A percentile compares a stretch with the other conserved stretches of the same genome.
Evolutionary conservation across 2,113 vertebrate genomes (phyloP).

Genomic region (Nothobranchius furzeri): DNA sequence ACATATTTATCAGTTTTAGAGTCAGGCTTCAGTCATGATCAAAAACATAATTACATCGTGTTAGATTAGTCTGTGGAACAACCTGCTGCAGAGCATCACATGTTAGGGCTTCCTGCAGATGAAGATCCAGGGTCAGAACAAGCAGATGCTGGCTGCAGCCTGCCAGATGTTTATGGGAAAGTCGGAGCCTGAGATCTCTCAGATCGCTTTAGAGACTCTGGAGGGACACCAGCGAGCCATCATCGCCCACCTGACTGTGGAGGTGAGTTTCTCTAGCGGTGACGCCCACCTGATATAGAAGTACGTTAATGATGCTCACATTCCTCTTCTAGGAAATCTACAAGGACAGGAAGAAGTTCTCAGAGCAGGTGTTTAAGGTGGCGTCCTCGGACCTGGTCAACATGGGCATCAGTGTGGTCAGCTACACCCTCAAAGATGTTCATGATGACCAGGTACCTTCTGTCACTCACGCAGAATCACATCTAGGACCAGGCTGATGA

Average conservation of each 20-base stretch:
- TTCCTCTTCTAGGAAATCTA: slow-evolving; percentile 87
- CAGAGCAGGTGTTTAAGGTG: slow-evolving; percentile 92
- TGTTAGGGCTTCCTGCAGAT: slow-evolving; percentile 74
- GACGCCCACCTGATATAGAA: too few species aligned
- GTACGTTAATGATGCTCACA: too few species aligned
- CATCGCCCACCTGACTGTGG: slow-evolving; percentile 94
- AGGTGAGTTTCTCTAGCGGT: slow-evolving; percentile 70
- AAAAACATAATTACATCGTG: too few species aligned
- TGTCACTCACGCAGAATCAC: neutral
- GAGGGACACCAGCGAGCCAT: slow-evolving; percentile 94
- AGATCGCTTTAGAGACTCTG: slow-evolving; percentile 91
- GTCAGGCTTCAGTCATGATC: too few species aligned
- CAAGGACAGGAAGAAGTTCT: slow-evolving; percentile 95
- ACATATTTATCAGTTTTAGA: too few species aligned
- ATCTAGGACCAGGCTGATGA: too few species aligned
- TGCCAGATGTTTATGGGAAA: slow-evolving; percentile 98
- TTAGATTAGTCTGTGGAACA: too few species aligned
- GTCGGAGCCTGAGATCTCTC: slow-evolving; percentile 86
- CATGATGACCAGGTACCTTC: slow-evolving; percentile 78
- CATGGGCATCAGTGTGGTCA: slow-evolving; percentile 96
- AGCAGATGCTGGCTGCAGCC: slow-evolving; percentile 93
- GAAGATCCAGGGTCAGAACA: slow-evolving; percentile 96
- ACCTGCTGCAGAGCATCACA: too few species aligned
- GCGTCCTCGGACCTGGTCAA: slow-evolving; percentile 93
- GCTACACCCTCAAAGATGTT: slow-evolving; percentile 93